Conservation (phyloP, 1,140 invertebrate genomes). For the Caenorhabditis elegans region WBcel235 BX284605.5:11151501-11152000, state of each 20-base stretch:
- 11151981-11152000: neutral
- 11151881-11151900: neutral
- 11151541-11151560: neutral
- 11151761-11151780: neutral
- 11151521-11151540: neutral
- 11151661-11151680: neutral
- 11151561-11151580: neutral
- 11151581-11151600: neutral
- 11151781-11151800: neutral
- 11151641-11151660: neutral
- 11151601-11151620: neutral
- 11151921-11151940: too few species aligned
- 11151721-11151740: neutral
- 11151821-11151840: neutral
- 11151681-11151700: neutral
- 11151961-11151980: neutral
- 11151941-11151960: neutral
- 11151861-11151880: neutral
- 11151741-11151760: neutral
- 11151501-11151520: neutral
- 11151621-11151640: neutral
- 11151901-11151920: too few species aligned
- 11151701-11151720: neutral
- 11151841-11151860: neutral
- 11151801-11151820: neutral